A percentile compares a stretch with the other conserved stretches of the same genome.
phyloP scores from a whole-genome alignment of 2,113 vertebrate genomes.

The Tretioscincus oriximinensis region DNA sequence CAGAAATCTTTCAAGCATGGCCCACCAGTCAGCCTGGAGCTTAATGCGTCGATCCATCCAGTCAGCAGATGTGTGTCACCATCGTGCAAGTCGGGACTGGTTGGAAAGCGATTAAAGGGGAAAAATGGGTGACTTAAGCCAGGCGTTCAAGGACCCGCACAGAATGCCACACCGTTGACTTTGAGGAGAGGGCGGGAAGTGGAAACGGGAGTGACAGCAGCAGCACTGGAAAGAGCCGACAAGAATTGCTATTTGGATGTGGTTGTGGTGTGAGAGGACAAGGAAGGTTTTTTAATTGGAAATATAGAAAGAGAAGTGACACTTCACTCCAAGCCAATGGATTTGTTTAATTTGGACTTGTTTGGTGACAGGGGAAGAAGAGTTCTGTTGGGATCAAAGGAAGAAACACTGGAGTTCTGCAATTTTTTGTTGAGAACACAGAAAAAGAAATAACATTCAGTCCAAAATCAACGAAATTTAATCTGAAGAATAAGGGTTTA shows the following conservation, averaged over 20 bases:
- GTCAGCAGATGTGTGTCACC: conserved; percentile 95
- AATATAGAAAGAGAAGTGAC: neutral
- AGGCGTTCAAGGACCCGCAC: conserved; percentile 74
- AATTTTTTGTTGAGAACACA: no score
- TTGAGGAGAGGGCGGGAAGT: conserved; percentile 55
- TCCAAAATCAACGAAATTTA: no score
- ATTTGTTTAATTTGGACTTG: no score
- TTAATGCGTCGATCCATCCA: conserved; percentile 81
- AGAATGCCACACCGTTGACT: conserved; percentile 68
- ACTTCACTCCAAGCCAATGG: no score
- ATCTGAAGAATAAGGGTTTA: no score
- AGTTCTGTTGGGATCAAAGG: no score
- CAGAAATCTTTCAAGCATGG: conserved; percentile 95
- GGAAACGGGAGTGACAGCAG: no score
- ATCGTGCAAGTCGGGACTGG: conserved; percentile 90
- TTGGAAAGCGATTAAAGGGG: conserved; percentile 68
- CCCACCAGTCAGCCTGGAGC: conserved; percentile 90
- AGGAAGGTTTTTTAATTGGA: neutral
- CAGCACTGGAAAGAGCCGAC: neutral
- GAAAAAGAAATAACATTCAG: no score
- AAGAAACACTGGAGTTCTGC: no score
- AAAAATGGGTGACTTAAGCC: conserved; percentile 80
- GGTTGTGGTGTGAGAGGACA: neutral
- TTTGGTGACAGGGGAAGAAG: no score
- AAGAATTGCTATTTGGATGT: neutral